Evolutionary conservation across 1,140 invertebrate species (phyloP), one percentile per base, ranked within the genome.

Genomic region (Panagrolaimus sp.): DNA sequence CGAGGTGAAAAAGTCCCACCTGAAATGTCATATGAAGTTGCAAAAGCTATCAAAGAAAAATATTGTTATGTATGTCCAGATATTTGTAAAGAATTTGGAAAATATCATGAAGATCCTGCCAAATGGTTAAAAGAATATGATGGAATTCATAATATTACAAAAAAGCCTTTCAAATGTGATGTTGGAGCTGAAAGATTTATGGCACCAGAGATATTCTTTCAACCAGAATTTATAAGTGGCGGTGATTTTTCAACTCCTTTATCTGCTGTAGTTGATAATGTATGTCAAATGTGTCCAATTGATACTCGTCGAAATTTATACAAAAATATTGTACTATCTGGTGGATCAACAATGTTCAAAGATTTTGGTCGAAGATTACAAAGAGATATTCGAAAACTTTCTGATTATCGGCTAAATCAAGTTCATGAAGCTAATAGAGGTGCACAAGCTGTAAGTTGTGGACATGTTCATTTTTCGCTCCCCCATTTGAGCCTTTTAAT

Each of bases 161-260:
- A 96, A 84, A 90, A 94, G 83, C 88, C 90, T 53, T 99, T 99
- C 83, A 85, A 84, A 64, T 92, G 99, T 67, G 96, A 99, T 86
- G 93, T 99, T 70, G 96, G 96, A 8, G 98, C 98, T 86, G 96
- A 99, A 85, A 87, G 95, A 77, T 99, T 99, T 84, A 87, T 98
- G 53, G 92, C 93, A 63, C 96, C 96, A 46, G 96, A 99, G 87
- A 98, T 99, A 81, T 99, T 99, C 86, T 99, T 99, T 84, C 96
- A 98, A 88, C 96, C 96, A 91, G 85, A n/a, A 27, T 38, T 38
- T 38, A 43, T 66, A 63, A 57, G 31, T 5, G 61, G 27, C 31
- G 62, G 16, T 1, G 7, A 45, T 16, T 42, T 48, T 20, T 20
- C 20, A 20, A 57, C 51, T 1, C 93, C 95, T 2, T 87, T 99